Evolutionary conservation across 2,888 invertebrate species (phyloP).

Genomic region (Graphium colonna): DNA sequence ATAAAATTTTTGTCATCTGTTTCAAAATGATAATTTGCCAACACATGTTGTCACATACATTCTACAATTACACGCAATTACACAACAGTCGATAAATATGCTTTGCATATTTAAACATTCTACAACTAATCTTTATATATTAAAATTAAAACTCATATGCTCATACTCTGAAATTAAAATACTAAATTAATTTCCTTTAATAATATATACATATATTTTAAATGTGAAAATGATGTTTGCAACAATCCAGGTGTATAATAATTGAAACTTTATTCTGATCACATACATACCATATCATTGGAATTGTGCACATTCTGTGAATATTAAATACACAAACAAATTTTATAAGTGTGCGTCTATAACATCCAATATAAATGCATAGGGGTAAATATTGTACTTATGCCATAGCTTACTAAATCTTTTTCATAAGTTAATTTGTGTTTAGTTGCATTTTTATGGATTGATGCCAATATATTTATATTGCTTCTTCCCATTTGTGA

Average conservation of each 20-base stretch:
- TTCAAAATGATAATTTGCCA: not conserved
- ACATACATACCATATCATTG: not conserved
- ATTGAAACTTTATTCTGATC: not conserved
- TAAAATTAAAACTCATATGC: constrained; percentile 2
- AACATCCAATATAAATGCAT: constrained; percentile 11
- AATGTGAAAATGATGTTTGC: constrained; percentile 1
- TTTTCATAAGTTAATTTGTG: not conserved
- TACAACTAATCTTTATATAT: not conserved
- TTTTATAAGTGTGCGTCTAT: constrained; percentile 14
- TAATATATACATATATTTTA: constrained; percentile 4
- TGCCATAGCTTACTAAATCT: constrained; percentile 3
- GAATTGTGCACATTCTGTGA: constrained; percentile 7
- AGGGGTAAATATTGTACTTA: constrained; percentile 16
- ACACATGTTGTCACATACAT: not conserved
- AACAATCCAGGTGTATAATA: constrained; percentile 14
- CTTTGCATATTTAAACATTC: constrained; percentile 28
- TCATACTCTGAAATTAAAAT: not conserved
- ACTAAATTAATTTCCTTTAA: constrained; percentile 1
- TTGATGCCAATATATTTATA: not conserved
- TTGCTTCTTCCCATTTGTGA: constrained; percentile 3
- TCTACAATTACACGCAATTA: constrained; percentile 17
- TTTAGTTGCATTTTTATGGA: not conserved
- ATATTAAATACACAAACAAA: not conserved
- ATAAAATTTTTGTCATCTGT: not conserved
- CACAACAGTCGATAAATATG: constrained; percentile 23